phyloP scores from a whole-genome alignment of 1,140 invertebrate species.

The Scaptomyza graminum region DNA sequence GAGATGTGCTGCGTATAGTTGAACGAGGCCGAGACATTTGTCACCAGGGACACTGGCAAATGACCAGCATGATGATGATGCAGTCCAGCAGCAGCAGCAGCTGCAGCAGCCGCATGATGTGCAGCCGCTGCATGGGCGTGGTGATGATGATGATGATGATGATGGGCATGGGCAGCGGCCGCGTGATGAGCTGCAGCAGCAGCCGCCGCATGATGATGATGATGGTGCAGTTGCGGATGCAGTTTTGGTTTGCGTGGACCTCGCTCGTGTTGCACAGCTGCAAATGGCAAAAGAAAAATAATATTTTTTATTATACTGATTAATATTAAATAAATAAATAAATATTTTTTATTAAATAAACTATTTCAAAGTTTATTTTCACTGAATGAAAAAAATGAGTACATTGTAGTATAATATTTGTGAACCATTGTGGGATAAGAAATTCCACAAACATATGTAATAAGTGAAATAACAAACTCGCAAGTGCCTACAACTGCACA shows the following conservation, averaged over 20 bases:
- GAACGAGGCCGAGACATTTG: constrained; percentile 81
- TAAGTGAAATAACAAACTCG: too few species aligned
- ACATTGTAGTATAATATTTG: too few species aligned
- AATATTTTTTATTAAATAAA: too few species aligned
- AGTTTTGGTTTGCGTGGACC: constrained; percentile 96
- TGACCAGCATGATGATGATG: constrained; percentile 68
- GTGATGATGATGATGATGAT: constrained; percentile 71
- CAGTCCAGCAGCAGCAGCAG: constrained; percentile 63
- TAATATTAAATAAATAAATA: too few species aligned
- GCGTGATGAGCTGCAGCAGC: constrained; percentile 72
- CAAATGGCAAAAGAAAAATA: background rate
- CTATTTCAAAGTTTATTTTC: too few species aligned
- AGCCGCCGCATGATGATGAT: constrained; percentile 71
- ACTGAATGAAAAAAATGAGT: too few species aligned
- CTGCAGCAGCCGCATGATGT: constrained; percentile 68
- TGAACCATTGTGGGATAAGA: too few species aligned
- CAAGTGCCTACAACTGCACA: too few species aligned
- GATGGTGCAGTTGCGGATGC: constrained; percentile 83
- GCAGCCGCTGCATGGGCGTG: constrained; percentile 69
- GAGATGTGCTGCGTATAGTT: constrained; percentile 83
- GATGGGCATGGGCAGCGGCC: constrained; percentile 56
- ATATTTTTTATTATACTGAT: too few species aligned
- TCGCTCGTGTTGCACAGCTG: constrained; percentile 98
- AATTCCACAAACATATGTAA: too few species aligned
- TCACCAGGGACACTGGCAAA: constrained; percentile 77